Evolutionary conservation across 2,797 vertebrate species (phyloP).

Genomic region (Microctenopoma steveboyesi): DNA sequence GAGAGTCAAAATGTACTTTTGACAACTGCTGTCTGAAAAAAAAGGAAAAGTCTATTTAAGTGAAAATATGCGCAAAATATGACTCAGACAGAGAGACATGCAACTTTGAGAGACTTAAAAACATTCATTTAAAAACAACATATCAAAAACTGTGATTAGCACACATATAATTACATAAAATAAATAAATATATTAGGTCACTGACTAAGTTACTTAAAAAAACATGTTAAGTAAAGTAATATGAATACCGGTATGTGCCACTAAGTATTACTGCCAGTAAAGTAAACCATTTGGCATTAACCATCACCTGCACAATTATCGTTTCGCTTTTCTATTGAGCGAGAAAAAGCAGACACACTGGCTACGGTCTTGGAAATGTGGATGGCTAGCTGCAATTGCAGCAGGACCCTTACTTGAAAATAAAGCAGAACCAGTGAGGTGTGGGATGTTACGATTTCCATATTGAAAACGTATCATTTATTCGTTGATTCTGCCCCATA

Average conservation of each 20-base stretch:
- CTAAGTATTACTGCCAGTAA: constrained; percentile 33
- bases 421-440: constrained; percentile 81
- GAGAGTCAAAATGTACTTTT: constrained; percentile 80
- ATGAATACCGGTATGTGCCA: not conserved
- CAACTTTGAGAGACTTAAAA: not conserved
- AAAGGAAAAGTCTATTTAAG: constrained; percentile 21
- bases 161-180: not conserved
- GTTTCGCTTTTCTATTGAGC: constrained; percentile 13
- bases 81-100: not conserved
- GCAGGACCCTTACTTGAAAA: constrained; percentile 69
- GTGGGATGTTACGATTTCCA: constrained; percentile 70
- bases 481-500: constrained; percentile 54
- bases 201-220: constrained; percentile 5
- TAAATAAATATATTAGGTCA: not conserved
- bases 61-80: constrained; percentile 15
- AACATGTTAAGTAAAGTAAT: constrained; percentile 6
- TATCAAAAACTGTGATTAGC: not conserved
- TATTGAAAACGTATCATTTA: constrained; percentile 61
- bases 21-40: constrained; percentile 84
- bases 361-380: constrained; percentile 70
- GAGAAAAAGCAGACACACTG: constrained; percentile 53
- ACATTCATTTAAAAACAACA: not conserved
- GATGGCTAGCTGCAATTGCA: constrained; percentile 73
- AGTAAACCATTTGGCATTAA: constrained; percentile 41
- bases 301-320: constrained; percentile 57